Percentiles rank a stretch among this genome's conserved stretches.
These are phyloP conservation scores for Eupithecia dodoneata DNA, from an alignment of 2,888 invertebrate species.

Conservation along the genomic window DNA sequence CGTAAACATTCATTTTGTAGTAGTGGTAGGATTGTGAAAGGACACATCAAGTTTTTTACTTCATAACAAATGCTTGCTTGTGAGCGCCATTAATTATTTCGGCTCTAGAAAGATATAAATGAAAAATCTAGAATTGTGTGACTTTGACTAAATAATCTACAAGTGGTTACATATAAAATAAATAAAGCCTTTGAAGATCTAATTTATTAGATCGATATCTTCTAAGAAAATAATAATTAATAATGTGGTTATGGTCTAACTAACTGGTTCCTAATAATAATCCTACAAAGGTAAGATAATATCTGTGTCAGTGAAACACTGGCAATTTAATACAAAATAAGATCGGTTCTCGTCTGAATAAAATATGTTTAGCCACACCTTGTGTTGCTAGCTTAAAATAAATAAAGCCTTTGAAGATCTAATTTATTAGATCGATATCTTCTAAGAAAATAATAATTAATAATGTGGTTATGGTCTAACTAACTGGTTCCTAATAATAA, in stretches of 20 bases:
- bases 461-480: background rate
- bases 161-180: background rate
- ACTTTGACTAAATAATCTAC: too few species aligned
- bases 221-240: background rate
- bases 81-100: background rate
- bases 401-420: background rate
- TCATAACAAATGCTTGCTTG: background rate
- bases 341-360: background rate
- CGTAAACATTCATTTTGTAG: background rate
- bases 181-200: background rate
- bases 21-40: background rate
- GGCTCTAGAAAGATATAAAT: background rate
- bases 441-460: background rate
- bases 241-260: background rate
- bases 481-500: background rate
- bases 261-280: background rate
- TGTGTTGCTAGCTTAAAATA: slow-evolving; percentile 1
- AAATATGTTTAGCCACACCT: background rate
- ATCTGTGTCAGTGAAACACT: background rate
- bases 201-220: background rate
- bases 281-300: background rate
- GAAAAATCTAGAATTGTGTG: too few species aligned
- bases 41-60: background rate
- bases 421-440: background rate
- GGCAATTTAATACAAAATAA: background rate